A percentile compares a stretch with the other conserved stretches of the same genome.
phyloP scores from a whole-genome alignment of 2,113 vertebrate species.

The Syrrhaptes paradoxus region DNA sequence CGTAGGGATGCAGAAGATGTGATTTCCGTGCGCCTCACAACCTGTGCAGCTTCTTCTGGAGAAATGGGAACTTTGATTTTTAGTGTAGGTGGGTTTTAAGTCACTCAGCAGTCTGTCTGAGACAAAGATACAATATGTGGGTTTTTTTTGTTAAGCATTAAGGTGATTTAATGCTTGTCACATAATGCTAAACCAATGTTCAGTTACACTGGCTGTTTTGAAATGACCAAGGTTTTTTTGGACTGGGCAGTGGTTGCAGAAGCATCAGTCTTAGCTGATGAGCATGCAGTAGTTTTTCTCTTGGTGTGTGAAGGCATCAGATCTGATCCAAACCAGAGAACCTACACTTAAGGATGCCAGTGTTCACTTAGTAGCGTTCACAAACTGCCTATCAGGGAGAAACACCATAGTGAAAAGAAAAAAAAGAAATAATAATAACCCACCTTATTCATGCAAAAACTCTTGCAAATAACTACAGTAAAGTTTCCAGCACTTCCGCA shows the following conservation, averaged over 20 bases:
- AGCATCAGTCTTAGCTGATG: not conserved
- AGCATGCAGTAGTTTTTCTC: not conserved
- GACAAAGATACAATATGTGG: not conserved
- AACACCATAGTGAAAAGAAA: rapidly evolving
- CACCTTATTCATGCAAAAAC: not conserved
- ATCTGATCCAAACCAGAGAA: not conserved
- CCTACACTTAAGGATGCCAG: not conserved
- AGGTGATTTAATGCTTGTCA: not conserved
- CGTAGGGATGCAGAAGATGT: not conserved
- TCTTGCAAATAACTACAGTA: not conserved
- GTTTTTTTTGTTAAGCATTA: not conserved
- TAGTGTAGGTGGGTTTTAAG: not conserved
- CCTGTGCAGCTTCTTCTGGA: not conserved
- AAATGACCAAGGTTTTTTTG: not conserved
- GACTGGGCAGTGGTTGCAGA: not conserved
- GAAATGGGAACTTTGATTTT: not conserved
- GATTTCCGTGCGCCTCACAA: not conserved
- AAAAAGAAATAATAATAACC: not conserved
- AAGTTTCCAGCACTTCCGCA: not conserved
- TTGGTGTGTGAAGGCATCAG: not conserved
- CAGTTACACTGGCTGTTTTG: not conserved
- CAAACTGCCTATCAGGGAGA: not conserved
- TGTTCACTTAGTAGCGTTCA: not conserved
- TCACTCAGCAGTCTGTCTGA: not conserved
- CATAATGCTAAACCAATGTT: not conserved